Evolutionary conservation across 2,888 invertebrate genomes (phyloP).

Genomic region (Ceraclea dissimilis): DNA sequence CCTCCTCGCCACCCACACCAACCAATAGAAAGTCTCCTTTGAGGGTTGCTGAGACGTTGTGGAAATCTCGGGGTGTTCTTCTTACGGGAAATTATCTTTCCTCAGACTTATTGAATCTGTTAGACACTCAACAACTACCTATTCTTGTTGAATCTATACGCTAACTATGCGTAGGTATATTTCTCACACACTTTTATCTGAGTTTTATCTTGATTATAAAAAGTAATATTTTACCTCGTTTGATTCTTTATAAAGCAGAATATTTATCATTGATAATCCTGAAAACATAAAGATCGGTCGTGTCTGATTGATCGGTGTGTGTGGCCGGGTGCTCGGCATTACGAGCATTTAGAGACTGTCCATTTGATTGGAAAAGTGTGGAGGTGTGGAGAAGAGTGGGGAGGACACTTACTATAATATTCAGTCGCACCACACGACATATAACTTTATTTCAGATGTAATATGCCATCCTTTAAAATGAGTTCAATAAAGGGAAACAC

Average conservation of each 20-base stretch:
- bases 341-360: neutral
- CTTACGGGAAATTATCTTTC: neutral
- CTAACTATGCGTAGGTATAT: too few species aligned
- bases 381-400: neutral
- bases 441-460: too few species aligned
- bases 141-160: too few species aligned
- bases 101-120: neutral
- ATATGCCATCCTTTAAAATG: too few species aligned
- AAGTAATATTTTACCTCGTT: too few species aligned
- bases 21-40: conserved; percentile 11
- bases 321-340: neutral
- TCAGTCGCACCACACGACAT: too few species aligned
- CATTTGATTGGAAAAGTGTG: neutral
- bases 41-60: conserved; percentile 13
- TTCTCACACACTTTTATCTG: too few species aligned
- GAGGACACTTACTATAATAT: neutral
- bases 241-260: too few species aligned
- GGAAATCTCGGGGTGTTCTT: neutral
- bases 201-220: too few species aligned
- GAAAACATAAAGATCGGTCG: neutral
- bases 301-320: neutral
- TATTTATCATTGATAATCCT: neutral
- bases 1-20: conserved; percentile 11
- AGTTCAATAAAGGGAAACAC: too few species aligned
- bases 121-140: too few species aligned